Percentiles rank a stretch among this genome's conserved stretches.
phyloP scores from a whole-genome alignment of 2,888 invertebrate genomes.

The Thereva nobilitata region DNA sequence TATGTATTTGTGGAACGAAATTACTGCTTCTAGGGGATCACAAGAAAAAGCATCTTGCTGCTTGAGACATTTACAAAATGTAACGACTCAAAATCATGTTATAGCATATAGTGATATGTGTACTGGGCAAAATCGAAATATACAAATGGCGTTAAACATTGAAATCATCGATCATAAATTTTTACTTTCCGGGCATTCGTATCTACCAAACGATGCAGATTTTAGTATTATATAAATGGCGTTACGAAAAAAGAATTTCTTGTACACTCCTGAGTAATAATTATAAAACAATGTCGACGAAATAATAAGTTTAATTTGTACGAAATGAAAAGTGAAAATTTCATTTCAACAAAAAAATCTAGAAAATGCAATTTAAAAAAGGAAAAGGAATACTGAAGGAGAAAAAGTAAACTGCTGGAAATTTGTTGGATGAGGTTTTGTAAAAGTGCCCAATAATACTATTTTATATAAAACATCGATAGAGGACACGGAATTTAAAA shows the following conservation, averaged over 20 bases:
- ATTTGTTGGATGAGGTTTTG: constrained; percentile 18
- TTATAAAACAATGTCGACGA: constrained; percentile 19
- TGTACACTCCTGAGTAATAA: constrained; percentile 12
- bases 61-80: no score
- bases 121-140: constrained; percentile 6
- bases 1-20: constrained; percentile 7
- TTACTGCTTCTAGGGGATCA: no score
- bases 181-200: constrained; percentile 18
- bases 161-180: constrained; percentile 22
- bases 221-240: constrained; percentile 17
- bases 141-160: constrained; percentile 22
- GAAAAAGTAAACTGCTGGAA: constrained; percentile 16
- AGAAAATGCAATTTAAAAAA: constrained; percentile 13
- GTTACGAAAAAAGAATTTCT: constrained; percentile 20
- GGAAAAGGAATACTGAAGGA: constrained; percentile 16
- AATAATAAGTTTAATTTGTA: constrained; percentile 23
- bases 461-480: constrained; percentile 23
- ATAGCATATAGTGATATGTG: constrained; percentile 5
- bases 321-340: constrained; percentile 22
- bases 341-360: constrained; percentile 20
- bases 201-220: constrained; percentile 15
- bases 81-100: constrained; percentile 7
- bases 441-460: constrained; percentile 11
- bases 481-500: constrained; percentile 10
- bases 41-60: no score